These are phyloP conservation scores for Sebastiscus albofasciatus DNA, from an alignment of 2,797 vertebrate genomes.

Conservation along the genomic window DNA sequence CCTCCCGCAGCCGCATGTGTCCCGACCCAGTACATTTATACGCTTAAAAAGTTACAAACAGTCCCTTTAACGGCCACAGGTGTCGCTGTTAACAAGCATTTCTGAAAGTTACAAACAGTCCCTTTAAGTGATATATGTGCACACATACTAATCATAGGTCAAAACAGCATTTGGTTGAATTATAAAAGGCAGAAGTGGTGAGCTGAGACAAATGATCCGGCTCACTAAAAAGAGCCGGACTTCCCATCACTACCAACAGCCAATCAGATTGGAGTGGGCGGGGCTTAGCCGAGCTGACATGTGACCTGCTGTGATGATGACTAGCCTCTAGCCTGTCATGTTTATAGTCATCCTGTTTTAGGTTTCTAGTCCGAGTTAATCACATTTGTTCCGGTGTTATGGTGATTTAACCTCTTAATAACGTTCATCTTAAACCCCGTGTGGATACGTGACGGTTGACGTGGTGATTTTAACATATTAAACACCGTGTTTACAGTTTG, in stretches of 20 bases:
- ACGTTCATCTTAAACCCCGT: rapidly evolving
- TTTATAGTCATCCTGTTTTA: no score
- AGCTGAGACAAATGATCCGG: no score
- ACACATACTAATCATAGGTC: no score
- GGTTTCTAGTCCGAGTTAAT: neutral
- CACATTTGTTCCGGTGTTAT: rapidly evolving
- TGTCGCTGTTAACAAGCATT: no score
- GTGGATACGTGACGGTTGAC: neutral
- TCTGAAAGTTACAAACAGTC: no score
- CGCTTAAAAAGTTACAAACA: no score
- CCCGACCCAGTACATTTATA: no score
- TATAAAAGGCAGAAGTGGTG: no score
- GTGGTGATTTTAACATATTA: neutral
- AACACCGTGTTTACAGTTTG: neutral
- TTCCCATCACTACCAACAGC: neutral
- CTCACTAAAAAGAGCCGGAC: rapidly evolving
- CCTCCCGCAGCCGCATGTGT: no score
- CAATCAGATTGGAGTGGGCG: slow-evolving; percentile 53
- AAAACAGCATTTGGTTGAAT: no score
- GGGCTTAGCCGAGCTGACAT: slow-evolving; percentile 6
- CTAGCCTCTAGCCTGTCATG: neutral
- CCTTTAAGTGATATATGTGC: no score
- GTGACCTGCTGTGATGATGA: neutral
- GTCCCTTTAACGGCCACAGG: no score
- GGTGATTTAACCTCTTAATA: neutral